phyloP scores from a whole-genome alignment of 2,797 vertebrate species.

The Tapera naevia region DNA sequence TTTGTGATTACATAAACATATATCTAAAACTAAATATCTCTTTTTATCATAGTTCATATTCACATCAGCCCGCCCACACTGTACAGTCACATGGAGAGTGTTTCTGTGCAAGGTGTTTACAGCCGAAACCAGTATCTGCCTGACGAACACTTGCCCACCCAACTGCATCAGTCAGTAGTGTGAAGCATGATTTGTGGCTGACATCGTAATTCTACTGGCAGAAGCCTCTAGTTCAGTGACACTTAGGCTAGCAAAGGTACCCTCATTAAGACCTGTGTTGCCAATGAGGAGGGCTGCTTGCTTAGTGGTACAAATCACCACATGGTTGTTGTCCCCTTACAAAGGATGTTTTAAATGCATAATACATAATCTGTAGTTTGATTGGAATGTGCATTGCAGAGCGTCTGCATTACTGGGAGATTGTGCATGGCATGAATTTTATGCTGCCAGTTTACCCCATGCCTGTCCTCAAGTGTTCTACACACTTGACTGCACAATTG shows the following conservation, averaged over 20 bases:
- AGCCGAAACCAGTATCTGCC: not conserved
- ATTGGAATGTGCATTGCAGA: accelerated
- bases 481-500: not conserved
- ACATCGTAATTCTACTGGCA: not conserved
- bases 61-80: not conserved
- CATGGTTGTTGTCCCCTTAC: not conserved
- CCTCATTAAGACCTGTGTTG: not conserved
- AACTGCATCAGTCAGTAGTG: accelerated
- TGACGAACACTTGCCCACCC: accelerated
- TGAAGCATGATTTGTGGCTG: not conserved
- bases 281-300: not conserved
- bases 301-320: accelerated
- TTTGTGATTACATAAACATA: not conserved
- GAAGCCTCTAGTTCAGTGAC: not conserved
- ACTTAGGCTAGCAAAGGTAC: not conserved
- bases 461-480: not conserved
- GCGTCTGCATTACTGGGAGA: not conserved
- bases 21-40: not conserved
- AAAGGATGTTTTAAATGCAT: not conserved
- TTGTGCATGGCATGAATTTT: not conserved
- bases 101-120: not conserved
- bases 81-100: not conserved
- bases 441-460: not conserved
- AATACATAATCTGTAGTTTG: not conserved
- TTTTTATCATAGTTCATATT: not conserved